phyloP scores from a whole-genome alignment of 2,113 vertebrate genomes.

The Colinus virginianus region DNA sequence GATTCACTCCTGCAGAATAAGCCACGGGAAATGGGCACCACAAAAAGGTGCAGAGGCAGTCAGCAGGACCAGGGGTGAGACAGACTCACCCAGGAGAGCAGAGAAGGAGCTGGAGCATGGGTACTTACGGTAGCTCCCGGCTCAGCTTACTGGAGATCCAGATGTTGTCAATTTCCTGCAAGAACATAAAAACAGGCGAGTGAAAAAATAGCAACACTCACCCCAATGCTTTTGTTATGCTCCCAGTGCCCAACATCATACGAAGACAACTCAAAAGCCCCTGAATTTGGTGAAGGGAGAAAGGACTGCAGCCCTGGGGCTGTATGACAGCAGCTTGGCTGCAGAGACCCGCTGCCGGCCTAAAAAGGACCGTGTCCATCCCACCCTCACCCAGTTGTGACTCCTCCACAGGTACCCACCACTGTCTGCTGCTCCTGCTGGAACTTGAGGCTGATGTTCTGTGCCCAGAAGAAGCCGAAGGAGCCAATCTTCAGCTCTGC shows the following conservation, averaged over 20 bases:
- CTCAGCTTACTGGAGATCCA: conserved; percentile 97
- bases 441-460: conserved; percentile 92
- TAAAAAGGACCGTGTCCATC: neutral
- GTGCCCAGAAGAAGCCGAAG: conserved; percentile 89
- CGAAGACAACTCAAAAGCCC: neutral
- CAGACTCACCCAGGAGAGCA: neutral
- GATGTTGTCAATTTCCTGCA: conserved; percentile 94
- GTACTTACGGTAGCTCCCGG: conserved; percentile 92
- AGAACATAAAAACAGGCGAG: neutral
- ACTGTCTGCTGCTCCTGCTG: conserved; percentile 87
- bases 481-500: conserved; percentile 92
- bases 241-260: neutral
- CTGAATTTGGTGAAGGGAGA: neutral
- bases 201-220: neutral
- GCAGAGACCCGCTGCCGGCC: neutral
- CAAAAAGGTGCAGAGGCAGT: neutral
- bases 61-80: neutral
- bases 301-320: neutral
- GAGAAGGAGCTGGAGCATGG: neutral
- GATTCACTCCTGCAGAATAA: neutral
- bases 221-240: rapidly evolving
- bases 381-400: rapidly evolving
- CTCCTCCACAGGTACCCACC: conserved; percentile 76
- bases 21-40: neutral
- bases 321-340: neutral